Percentiles rank a stretch among this genome's conserved stretches.
Conservation (phyloP, 1,140 invertebrate species). For the Drosophila arizonae region DNA sequence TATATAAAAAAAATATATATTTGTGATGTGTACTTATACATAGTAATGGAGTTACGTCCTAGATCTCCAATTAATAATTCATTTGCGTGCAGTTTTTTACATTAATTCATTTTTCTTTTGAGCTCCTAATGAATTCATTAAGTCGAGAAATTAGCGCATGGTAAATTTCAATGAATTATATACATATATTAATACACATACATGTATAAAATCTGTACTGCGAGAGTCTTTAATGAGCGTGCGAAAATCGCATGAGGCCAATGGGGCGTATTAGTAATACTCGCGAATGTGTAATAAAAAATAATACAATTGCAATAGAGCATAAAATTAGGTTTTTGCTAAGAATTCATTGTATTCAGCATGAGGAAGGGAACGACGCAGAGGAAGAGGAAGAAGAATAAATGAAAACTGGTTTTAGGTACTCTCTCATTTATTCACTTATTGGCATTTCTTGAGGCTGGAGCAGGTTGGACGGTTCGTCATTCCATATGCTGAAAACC, state of each 20-base stretch:
- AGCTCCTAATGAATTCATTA: constrained; percentile 69
- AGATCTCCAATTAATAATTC: constrained; percentile 69
- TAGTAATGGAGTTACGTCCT: not conserved
- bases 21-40: too few species aligned
- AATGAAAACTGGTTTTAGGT: constrained; percentile 38
- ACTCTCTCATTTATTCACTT: constrained; percentile 28
- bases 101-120: constrained; percentile 19
- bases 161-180: constrained; percentile 8
- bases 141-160: constrained; percentile 48
- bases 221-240: constrained; percentile 42
- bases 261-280: constrained; percentile 52
- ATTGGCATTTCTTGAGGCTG: constrained; percentile 23
- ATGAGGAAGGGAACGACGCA: not conserved
- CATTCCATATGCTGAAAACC: constrained; percentile 14
- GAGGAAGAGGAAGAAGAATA: constrained; percentile 6
- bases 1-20: not conserved
- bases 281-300: constrained; percentile 33
- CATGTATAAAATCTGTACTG: constrained; percentile 12
- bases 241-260: constrained; percentile 61
- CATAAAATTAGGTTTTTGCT: constrained; percentile 59
- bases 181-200: not conserved
- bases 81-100: constrained; percentile 61
- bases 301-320: constrained; percentile 44
- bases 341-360: not conserved
- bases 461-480: constrained; percentile 36